These are phyloP conservation scores for Sinotaia quadrata DNA, from an alignment of 2,888 invertebrate species.

Conservation along the genomic window DNA sequence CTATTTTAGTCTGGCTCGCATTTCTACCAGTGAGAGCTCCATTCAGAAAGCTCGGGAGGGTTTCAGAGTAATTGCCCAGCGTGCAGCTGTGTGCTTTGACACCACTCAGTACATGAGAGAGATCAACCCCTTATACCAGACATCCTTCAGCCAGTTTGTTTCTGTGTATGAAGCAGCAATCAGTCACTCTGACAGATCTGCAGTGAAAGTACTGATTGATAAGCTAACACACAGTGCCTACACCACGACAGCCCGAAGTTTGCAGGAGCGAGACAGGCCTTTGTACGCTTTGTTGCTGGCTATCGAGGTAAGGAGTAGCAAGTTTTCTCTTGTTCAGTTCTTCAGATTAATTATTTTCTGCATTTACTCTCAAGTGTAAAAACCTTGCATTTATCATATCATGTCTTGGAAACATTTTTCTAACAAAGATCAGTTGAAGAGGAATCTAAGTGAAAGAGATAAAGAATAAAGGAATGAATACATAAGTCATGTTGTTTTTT, in stretches of 20 bases:
- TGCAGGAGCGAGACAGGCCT: slow-evolving; percentile 65
- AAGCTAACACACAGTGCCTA: slow-evolving; percentile 64
- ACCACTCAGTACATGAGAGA: slow-evolving; percentile 68
- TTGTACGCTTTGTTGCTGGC: slow-evolving; percentile 66
- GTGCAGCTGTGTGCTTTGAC: slow-evolving; percentile 71
- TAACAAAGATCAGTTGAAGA: too few species aligned
- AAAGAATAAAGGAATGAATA: too few species aligned
- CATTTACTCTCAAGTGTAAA: too few species aligned
- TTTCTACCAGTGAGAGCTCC: slow-evolving; percentile 60
- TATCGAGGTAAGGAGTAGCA: slow-evolving; percentile 58
- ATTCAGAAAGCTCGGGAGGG: slow-evolving; percentile 66
- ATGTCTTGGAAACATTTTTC: too few species aligned
- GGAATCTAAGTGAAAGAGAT: too few species aligned
- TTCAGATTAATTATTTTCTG: too few species aligned
- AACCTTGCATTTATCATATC: too few species aligned
- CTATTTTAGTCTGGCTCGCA: slow-evolving; percentile 58
- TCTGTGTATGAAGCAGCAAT: slow-evolving; percentile 68
- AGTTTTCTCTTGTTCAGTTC: neutral
- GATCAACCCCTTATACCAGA: slow-evolving; percentile 67
- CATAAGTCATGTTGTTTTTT: too few species aligned
- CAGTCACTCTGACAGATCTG: slow-evolving; percentile 69
- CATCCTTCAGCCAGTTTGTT: slow-evolving; percentile 66
- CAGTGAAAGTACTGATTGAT: slow-evolving; percentile 68
- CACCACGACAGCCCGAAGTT: slow-evolving; percentile 58
- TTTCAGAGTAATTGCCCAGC: slow-evolving; percentile 66